phyloP scores from a whole-genome alignment of 2,113 vertebrate species.

The Turnix velox region DNA sequence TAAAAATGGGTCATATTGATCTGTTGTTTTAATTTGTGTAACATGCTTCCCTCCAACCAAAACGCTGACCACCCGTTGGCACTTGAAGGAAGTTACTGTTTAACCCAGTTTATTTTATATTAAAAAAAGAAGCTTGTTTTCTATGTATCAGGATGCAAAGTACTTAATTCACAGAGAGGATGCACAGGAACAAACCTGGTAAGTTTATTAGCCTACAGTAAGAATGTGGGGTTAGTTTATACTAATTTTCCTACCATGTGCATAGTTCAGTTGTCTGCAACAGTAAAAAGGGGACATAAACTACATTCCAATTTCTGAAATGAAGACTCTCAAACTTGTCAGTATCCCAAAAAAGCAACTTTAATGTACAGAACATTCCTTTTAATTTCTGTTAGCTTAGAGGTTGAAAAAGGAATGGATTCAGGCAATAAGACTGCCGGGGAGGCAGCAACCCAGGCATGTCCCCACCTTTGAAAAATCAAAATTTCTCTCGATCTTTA shows the following conservation, averaged over 20 bases:
- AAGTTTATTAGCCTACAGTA: not conserved
- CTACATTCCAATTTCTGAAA: not conserved
- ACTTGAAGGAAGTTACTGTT: constrained; percentile 17
- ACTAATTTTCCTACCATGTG: not conserved
- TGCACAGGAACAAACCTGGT: not conserved
- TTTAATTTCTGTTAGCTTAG: not conserved
- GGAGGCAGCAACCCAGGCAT: not conserved
- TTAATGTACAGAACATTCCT: not conserved
- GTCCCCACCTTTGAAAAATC: not conserved
- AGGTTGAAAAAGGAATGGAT: not conserved
- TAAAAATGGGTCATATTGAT: constrained; percentile 31
- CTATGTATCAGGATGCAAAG: not conserved
- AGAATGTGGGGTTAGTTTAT: not conserved
- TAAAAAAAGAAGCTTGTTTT: not conserved
- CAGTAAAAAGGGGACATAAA: not conserved
- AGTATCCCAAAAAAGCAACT: not conserved
- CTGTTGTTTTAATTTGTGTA: constrained; percentile 33
- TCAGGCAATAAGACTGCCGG: not conserved
- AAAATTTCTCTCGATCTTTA: not conserved
- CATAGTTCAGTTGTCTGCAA: not conserved
- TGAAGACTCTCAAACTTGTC: not conserved
- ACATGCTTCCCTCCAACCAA: not conserved
- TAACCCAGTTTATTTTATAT: constrained; percentile 1
- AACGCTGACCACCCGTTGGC: not conserved
- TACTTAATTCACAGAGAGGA: not conserved